Evolutionary conservation across 2,797 vertebrate genomes (phyloP), one percentile per base, ranked within the genome.

Genomic region (Hybognathus amarus): DNA sequence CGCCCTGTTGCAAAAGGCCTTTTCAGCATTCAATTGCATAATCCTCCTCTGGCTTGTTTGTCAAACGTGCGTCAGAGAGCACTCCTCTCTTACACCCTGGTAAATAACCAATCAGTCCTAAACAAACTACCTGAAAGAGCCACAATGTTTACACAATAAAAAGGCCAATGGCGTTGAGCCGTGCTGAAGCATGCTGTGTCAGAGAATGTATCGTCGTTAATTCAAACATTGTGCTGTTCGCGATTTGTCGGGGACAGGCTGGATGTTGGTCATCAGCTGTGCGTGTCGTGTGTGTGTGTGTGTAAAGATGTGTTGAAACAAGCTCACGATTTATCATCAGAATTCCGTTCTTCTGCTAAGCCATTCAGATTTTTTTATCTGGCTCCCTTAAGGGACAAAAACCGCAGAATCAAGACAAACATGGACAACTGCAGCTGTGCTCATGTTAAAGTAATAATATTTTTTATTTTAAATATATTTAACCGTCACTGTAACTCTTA

Each of bases 31-130:
- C 59, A 61, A 73, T 94, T 94, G 92, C 83, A 77, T 92, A 91
- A 95, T 88, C 75, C 66, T 73, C 45, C 38, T 10, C 47, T 27
- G 77, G 63, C 52, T 73, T 36, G 80, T 54, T 63, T 83, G 69
- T 74, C 83, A 85, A 61, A 74, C 47, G 61, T 94, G 94, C 92
- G 92, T 94, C 94, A 94, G 70, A 79, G 87, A 89, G 88, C 90
- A 85, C 91, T 91, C 90, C 90, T 90, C 87, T 91, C 86, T 71
- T 78, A 76, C 85, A 83, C 77, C 82, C 71, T 77, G 66, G 68
- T 83, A 33, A 79, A 83, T 76, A 83, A 86, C 50, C 76, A 78
- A 22, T 81, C 83, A 33, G 47, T 71, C 74, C 83, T 80, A 83
- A 82, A 87, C 63, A 50, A 33, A 66, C 86, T 85, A 63, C 27